Evolutionary conservation across 2,888 invertebrate genomes (phyloP), one percentile per base, ranked within the genome.

Genomic region (Amphipoea oculea): DNA sequence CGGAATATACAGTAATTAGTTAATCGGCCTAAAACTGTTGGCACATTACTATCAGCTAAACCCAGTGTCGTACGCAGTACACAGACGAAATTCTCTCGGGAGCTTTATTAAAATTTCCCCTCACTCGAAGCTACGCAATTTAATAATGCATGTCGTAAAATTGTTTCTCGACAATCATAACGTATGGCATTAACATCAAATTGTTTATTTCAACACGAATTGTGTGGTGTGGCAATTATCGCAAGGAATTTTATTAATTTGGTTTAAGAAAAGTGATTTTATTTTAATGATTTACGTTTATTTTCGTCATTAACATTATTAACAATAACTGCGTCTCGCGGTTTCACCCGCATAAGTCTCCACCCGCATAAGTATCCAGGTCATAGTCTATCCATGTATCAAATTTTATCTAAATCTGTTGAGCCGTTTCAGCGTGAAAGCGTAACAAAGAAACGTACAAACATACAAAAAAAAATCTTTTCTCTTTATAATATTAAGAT

Each of bases 141-240:
- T 91, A 93, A 93, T 94, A 92, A 93, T 94, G 91, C 92, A 92
- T 86, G 89, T 79, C 90, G 89, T 91, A 88, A 92, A 93, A 93
- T 92, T 91, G 90, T 93, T 92, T 91, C 87, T 86, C 79, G 79
- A 69, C 76, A 73, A 81, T 74, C 80, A 78, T 86, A 81, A 76
- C 65, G 78, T 85, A 83, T 83, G 86, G 86, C 86, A 88, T 90
- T 88, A 86, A 79, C 72, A 85, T 88, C 79, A 85, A 83, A 84
- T 76, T 86, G 73, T 86, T 84, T 87, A 82, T 83, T 79, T 74
- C 62, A 75, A 83, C 83, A 68, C 45, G n/a, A 84, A 83, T 82
- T 74, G 48, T 75, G 73, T 62, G 70, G 66, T 75, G 75, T 69
- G 72, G 66, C 48, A 63, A 84, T 81, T 86, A 82, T 83, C 79